These are phyloP conservation scores for Zosterops borbonicus DNA, from an alignment of 2,113 vertebrate genomes.

Conservation along the genomic window DNA sequence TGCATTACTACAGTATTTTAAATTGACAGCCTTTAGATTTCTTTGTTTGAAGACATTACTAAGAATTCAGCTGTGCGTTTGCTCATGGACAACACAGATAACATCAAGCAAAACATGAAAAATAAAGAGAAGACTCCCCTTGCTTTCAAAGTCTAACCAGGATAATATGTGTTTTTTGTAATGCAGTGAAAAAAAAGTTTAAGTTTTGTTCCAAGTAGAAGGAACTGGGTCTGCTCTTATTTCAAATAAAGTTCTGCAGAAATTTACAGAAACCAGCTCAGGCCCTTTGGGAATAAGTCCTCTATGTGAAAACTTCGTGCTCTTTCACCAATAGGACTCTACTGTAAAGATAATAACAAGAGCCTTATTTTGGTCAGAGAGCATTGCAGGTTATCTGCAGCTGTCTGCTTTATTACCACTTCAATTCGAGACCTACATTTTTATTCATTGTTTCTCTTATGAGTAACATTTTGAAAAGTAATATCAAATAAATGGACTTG, in stretches of 20 bases:
- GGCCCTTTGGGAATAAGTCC: background rate
- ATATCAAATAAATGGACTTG: slow-evolving; percentile 31
- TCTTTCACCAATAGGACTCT: background rate
- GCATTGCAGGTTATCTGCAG: slow-evolving; percentile 19
- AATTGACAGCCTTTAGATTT: slow-evolving; percentile 5
- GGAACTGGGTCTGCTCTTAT: background rate
- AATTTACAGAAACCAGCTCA: background rate
- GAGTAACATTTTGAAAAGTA: slow-evolving; percentile 31
- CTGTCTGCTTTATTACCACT: slow-evolving; percentile 13
- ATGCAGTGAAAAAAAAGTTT: background rate
- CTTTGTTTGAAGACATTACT: slow-evolving; percentile 10
- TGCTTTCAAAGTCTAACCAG: background rate
- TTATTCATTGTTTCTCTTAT: slow-evolving; percentile 50
- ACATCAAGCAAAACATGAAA: background rate
- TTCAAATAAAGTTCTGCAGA: background rate
- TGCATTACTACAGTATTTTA: background rate
- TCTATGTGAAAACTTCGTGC: background rate
- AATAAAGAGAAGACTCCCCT: background rate
- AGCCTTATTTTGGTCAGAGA: background rate
- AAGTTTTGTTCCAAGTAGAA: background rate
- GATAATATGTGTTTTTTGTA: rapidly evolving
- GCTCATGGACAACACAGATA: background rate
- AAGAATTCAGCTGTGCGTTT: slow-evolving; percentile 12
- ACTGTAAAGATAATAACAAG: background rate
- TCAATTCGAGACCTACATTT: slow-evolving; percentile 10